Evolutionary conservation across 1,140 invertebrate genomes (phyloP).

Genomic region (Trachelipus rathkii): DNA sequence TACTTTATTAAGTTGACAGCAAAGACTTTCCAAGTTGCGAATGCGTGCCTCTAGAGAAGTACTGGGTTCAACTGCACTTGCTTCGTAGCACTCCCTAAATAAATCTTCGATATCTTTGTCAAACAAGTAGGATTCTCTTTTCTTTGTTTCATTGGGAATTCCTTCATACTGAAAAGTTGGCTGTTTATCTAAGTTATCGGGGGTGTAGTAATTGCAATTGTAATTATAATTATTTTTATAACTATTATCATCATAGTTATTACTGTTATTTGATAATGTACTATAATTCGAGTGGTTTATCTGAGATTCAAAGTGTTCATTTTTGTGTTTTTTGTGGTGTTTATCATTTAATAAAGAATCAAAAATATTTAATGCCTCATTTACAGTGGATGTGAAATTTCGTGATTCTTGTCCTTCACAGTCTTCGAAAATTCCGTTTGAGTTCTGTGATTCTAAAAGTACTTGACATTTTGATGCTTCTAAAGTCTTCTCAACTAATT

Average conservation of each 20-base stretch:
- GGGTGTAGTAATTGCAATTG: too few species aligned
- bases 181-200: too few species aligned
- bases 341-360: background rate
- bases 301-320: too few species aligned
- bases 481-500: background rate
- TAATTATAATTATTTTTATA: too few species aligned
- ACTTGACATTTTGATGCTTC: background rate
- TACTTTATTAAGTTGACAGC: background rate
- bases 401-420: background rate
- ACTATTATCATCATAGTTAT: too few species aligned
- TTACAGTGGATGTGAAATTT: background rate
- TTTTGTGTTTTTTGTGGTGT: background rate
- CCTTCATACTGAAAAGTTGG: too few species aligned
- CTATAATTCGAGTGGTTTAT: too few species aligned
- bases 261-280: too few species aligned
- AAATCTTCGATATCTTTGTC: background rate
- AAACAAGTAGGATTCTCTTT: background rate
- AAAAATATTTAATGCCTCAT: constrained; percentile 5
- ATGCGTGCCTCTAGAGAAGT: background rate
- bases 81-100: background rate
- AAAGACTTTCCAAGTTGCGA: background rate
- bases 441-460: background rate
- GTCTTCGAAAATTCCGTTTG: background rate
- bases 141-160: too few species aligned
- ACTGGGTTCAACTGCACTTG: background rate